Evolutionary conservation across 1,140 invertebrate species (phyloP).

Genomic region (Eriosoma lanigerum): DNA sequence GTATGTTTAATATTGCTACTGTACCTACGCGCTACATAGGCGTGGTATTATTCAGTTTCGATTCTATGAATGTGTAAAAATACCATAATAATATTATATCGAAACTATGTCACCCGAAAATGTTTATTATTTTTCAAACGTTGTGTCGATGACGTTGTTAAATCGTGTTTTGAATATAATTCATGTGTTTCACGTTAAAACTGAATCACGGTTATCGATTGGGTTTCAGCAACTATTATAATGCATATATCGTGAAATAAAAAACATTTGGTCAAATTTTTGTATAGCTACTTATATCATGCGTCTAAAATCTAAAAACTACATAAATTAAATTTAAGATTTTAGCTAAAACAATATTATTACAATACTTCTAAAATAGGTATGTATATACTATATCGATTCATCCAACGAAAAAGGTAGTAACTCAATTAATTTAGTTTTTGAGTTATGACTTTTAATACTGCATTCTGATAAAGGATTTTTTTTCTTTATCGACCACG

Average conservation of each 20-base stretch:
- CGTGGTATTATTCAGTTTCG: not conserved
- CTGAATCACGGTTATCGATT: not conserved
- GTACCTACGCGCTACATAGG: not conserved
- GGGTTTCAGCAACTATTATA: not conserved
- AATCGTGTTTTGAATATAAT: slow-evolving; percentile 19
- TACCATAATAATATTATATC: not conserved
- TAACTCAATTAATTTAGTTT: no score
- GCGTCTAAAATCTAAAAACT: no score
- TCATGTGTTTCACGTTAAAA: not conserved
- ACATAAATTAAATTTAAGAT: no score
- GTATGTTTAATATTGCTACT: not conserved
- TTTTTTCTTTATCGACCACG: no score
- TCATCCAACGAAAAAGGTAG: no score
- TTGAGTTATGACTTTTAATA: no score
- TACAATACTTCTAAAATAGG: no score
- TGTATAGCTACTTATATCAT: not conserved
- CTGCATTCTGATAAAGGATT: no score
- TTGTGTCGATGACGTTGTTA: not conserved
- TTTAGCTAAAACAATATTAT: no score
- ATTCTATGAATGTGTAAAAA: slow-evolving; percentile 4
- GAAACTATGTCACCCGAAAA: slow-evolving; percentile 33
- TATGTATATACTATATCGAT: no score
- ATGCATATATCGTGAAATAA: not conserved
- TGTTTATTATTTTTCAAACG: not conserved
- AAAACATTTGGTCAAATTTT: not conserved